Evolutionary conservation across 2,113 vertebrate genomes (phyloP).

Genomic region (Octodon degus): DNA sequence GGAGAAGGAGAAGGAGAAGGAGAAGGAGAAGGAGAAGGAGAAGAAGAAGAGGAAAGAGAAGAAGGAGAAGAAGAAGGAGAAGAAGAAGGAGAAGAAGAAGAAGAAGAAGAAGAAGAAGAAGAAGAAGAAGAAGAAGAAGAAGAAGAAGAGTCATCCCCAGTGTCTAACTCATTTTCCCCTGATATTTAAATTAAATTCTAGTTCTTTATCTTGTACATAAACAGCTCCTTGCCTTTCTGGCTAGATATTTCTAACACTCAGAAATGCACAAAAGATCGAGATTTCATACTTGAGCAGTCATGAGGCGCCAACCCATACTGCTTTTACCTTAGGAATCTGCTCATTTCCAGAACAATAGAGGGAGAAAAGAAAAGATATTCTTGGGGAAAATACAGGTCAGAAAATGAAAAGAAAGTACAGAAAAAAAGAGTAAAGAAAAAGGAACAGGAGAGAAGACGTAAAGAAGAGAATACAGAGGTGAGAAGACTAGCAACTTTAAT

Average conservation of each 20-base stretch:
- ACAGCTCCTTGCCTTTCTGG: neutral
- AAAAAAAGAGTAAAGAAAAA: slow-evolving; percentile 36
- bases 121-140: neutral
- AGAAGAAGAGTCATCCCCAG: neutral
- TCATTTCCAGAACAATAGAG: neutral
- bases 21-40: too few species aligned
- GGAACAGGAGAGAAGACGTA: neutral
- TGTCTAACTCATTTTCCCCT: slow-evolving; percentile 3
- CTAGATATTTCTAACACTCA: slow-evolving; percentile 28
- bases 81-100: too few species aligned
- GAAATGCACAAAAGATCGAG: neutral
- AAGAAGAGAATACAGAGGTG: neutral
- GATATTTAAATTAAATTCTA: slow-evolving; percentile 32
- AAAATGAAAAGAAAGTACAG: neutral
- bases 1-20: too few species aligned
- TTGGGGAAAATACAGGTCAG: neutral
- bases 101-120: too few species aligned
- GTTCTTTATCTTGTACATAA: slow-evolving; percentile 7
- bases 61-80: too few species aligned
- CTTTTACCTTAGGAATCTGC: neutral
- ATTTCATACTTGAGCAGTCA: neutral
- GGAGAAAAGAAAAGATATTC: neutral
- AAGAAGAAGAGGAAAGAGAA: too few species aligned
- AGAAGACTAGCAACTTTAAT: neutral
- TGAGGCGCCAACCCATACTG: neutral